Conservation (phyloP, 2,888 invertebrate species). For the Catonia carolina region DNA sequence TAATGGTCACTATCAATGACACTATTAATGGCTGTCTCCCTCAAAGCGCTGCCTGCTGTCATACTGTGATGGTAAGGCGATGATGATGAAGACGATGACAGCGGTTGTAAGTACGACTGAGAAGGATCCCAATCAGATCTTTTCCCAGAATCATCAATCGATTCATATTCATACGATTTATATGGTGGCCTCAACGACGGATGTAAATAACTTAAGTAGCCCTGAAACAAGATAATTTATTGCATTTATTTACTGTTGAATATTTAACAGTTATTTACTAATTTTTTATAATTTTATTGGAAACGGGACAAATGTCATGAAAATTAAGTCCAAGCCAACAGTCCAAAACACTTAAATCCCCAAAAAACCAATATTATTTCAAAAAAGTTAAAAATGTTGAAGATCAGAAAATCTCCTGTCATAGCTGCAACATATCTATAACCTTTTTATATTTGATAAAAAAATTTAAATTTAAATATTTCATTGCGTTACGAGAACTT, state of each 20-base stretch:
- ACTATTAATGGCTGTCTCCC: conserved; percentile 43
- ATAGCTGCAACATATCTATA: too few species aligned
- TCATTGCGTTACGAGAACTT: too few species aligned
- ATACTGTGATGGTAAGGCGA: conserved; percentile 37
- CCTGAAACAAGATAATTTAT: conserved; percentile 26
- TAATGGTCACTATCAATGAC: conserved; percentile 39
- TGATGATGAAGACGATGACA: conserved; percentile 32
- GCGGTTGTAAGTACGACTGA: conserved; percentile 38
- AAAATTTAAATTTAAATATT: too few species aligned
- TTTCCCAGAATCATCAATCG: conserved; percentile 41
- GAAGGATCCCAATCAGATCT: conserved; percentile 41
- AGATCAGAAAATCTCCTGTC: too few species aligned
- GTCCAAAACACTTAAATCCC: too few species aligned
- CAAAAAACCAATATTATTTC: too few species aligned
- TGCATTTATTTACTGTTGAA: not conserved
- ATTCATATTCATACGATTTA: conserved; percentile 45
- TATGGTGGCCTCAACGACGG: conserved; percentile 40
- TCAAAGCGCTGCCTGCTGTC: conserved; percentile 40
- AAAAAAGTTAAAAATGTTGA: too few species aligned
- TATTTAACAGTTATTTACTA: not conserved
- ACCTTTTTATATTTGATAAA: too few species aligned
- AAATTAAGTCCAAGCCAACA: too few species aligned
- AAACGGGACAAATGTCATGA: not conserved
- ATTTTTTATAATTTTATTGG: not conserved
- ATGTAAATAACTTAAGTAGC: conserved; percentile 34